These are phyloP conservation scores for Dysmachus trigonus DNA, from an alignment of 2,888 invertebrate genomes.

Conservation along the genomic window DNA sequence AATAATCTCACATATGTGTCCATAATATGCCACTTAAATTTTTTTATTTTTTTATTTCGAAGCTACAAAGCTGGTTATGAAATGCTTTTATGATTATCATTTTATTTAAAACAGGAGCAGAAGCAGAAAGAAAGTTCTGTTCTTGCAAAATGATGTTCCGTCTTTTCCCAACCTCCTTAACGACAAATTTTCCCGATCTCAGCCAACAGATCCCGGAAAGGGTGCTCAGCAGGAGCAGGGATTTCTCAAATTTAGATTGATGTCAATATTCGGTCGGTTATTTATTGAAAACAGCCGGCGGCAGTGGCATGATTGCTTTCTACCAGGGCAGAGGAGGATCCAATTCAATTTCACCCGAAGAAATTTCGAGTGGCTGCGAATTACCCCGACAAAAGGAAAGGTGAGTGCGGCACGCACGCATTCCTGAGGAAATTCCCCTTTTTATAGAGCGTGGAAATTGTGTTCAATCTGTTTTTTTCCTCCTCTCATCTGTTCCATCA, in stretches of 20 bases:
- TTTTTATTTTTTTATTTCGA: too few species aligned
- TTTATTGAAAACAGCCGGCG: not conserved
- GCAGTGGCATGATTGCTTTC: constrained; percentile 15
- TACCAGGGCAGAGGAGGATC: not conserved
- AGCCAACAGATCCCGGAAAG: not conserved
- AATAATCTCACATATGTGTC: too few species aligned
- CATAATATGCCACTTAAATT: too few species aligned
- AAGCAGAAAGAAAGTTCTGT: too few species aligned
- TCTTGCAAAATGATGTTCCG: not conserved
- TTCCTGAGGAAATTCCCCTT: constrained; percentile 1
- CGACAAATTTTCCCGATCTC: not conserved
- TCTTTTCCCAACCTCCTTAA: not conserved
- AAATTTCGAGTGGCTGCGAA: not conserved
- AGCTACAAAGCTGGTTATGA: too few species aligned
- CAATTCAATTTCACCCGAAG: not conserved
- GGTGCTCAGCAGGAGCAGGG: not conserved
- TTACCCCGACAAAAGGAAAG: constrained; percentile 11
- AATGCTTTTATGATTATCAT: too few species aligned
- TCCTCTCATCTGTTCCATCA: not conserved
- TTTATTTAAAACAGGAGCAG: too few species aligned
- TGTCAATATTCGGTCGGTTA: not conserved
- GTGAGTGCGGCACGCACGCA: not conserved
- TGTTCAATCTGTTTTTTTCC: constrained; percentile 12
- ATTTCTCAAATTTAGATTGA: constrained; percentile 15
- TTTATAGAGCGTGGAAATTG: constrained; percentile 26